These are phyloP conservation scores for Gambelia wislizenii DNA, from an alignment of 2,797 vertebrate genomes.

Conservation along the genomic window DNA sequence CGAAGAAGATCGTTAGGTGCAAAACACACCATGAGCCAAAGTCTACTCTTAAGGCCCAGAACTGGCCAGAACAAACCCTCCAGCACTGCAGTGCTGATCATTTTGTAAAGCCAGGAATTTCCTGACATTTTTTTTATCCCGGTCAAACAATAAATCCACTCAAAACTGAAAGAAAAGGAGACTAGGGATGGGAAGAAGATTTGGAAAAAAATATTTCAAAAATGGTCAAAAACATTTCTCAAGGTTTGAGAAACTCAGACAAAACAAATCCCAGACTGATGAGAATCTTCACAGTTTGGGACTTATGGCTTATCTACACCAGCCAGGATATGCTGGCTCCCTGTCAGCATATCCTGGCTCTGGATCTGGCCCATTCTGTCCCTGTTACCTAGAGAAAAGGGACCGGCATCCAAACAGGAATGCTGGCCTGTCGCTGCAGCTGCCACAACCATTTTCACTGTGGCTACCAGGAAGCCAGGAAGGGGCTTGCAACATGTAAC, in stretches of 20 bases:
- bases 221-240: not conserved
- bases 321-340: no score
- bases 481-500: no score
- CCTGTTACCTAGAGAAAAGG: no score
- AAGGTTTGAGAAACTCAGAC: not conserved
- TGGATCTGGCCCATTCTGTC: no score
- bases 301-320: no score
- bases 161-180: not conserved
- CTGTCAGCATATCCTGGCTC: no score
- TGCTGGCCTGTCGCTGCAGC: no score
- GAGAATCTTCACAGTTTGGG: no score
- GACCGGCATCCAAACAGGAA: no score
- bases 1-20: not conserved
- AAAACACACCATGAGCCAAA: conserved; percentile 27
- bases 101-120: not conserved
- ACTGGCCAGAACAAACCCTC: conserved; percentile 1
- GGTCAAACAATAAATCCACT: not conserved
- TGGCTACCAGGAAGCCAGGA: no score
- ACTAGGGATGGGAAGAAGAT: not conserved
- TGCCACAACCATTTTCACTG: no score
- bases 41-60: not conserved
- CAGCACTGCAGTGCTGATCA: not conserved
- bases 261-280: not conserved
- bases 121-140: not conserved
- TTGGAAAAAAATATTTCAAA: not conserved